Base-by-base conservation (phyloP, 1,140 invertebrate genomes). In the Chironomus tepperi region DNA sequence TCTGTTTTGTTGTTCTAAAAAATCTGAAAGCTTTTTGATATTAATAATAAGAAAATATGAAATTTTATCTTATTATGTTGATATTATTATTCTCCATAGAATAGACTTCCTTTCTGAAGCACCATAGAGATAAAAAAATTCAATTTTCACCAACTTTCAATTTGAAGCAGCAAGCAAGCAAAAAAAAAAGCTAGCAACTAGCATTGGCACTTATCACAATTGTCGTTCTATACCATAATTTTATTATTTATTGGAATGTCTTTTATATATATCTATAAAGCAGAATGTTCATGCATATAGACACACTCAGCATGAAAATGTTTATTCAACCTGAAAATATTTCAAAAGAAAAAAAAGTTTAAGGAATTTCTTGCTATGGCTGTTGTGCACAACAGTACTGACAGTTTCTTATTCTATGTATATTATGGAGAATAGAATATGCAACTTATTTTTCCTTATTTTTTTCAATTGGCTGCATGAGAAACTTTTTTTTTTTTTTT, bases 171-270 rank as follows among this genome's bases (percentile, higher is more conserved):
- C 47, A 57, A 57, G 12, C 12, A 57, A 47, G 8, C 9, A 47
- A 57, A 57, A 57, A n/a, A 57, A 57, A 57, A 57, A 57, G 7
- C n/a, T 57, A n/a, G 24, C 24, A 34, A 34, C 24, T 34, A 34
- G 24, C 24, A 34, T 34, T 57, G 47, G 19, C 65, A 70, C 65
- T 70, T 70, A 70, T 70, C 65, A 70, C 65, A 70, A 70, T 70
- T 70, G 65, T 70, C 65, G 18, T 21, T 70, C 65, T 70, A 21
- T 18, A 70, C 65, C 65, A 70, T 70, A 70, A 70, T 70, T 70
- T 70, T 70, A 70, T 70, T 70, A 70, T 70, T 70, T 70, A 70
- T 70, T 70, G 65, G 65, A 18, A 70, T 21, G 65, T 70, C 19
- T 19, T 18, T 18, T 19, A 19, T 70, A 15, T 70, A 18, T 70